These are phyloP conservation scores for Garra rufa DNA, from an alignment of 2,113 vertebrate species.

Conservation along the genomic window DNA sequence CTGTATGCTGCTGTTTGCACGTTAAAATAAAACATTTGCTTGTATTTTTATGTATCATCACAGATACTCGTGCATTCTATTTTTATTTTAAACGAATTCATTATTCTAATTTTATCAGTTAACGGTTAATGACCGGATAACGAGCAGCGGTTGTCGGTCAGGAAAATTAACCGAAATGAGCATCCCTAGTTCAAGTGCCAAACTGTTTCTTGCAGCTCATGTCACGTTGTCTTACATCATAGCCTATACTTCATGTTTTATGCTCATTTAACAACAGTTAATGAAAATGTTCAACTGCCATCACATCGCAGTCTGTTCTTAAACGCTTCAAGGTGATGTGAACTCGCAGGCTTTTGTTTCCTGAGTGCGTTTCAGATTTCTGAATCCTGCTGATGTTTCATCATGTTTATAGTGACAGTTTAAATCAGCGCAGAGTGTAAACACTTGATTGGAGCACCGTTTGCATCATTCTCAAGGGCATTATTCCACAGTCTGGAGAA, in stretches of 20 bases:
- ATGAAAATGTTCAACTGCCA: constrained; percentile 16
- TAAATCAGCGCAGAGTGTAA: not conserved
- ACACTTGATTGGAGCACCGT: constrained; percentile 34
- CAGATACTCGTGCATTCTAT: too few species aligned
- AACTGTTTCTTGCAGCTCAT: not conserved
- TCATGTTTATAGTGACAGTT: constrained; percentile 16
- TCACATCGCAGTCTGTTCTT: not conserved
- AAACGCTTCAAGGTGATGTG: not conserved
- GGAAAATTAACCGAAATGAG: too few species aligned
- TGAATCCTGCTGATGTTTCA: constrained; percentile 23
- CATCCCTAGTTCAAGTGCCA: not conserved
- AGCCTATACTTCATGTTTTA: not conserved
- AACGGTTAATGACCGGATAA: too few species aligned
- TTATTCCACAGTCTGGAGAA: not conserved
- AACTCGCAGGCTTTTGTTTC: not conserved
- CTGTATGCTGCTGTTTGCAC: too few species aligned
- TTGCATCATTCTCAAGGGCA: constrained; percentile 30
- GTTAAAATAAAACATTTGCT: too few species aligned
- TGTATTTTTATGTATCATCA: too few species aligned
- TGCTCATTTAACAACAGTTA: not conserved
- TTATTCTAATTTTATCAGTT: too few species aligned
- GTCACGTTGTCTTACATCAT: constrained; percentile 13
- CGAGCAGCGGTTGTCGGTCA: too few species aligned
- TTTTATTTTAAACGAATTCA: too few species aligned
- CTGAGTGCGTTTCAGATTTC: not conserved